Percentiles rank a stretch among this genome's conserved stretches.
Conservation (phyloP, 2,888 invertebrate genomes). For the Agrochola lychnidis region DNA sequence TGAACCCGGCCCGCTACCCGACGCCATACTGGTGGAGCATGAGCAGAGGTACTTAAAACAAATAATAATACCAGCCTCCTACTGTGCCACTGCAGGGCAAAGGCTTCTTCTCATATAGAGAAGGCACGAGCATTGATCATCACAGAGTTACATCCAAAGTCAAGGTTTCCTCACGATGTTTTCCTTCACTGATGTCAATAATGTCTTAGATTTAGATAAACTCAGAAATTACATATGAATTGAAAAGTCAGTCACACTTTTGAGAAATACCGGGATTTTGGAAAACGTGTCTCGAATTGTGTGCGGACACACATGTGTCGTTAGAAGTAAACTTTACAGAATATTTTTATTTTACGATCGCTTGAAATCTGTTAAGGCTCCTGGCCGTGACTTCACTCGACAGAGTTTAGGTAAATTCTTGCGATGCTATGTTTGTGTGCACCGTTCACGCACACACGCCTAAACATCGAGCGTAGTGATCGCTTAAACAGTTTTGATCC, state of each 20-base stretch:
- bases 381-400: too few relatives aligned
- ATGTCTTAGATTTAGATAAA: neutral
- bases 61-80: neutral
- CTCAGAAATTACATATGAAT: neutral
- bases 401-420: too few relatives aligned
- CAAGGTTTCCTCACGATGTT: neutral
- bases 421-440: too few relatives aligned
- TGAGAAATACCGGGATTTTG: neutral
- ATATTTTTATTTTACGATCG: neutral
- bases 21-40: conserved; percentile 61
- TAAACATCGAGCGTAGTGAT: too few relatives aligned
- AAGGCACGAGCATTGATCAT: neutral
- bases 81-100: neutral
- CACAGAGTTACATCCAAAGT: neutral
- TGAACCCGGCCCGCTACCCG: conserved; percentile 9
- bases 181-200: neutral
- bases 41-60: conserved; percentile 56
- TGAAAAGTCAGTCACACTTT: neutral
- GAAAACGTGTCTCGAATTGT: neutral
- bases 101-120: neutral
- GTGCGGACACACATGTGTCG: neutral
- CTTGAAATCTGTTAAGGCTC: neutral
- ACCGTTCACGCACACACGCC: too few relatives aligned
- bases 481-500: too few relatives aligned
- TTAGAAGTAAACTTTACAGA: neutral